Base-by-base conservation (phyloP, 1,140 invertebrate species). In the Latrodectus geometricus region DNA sequence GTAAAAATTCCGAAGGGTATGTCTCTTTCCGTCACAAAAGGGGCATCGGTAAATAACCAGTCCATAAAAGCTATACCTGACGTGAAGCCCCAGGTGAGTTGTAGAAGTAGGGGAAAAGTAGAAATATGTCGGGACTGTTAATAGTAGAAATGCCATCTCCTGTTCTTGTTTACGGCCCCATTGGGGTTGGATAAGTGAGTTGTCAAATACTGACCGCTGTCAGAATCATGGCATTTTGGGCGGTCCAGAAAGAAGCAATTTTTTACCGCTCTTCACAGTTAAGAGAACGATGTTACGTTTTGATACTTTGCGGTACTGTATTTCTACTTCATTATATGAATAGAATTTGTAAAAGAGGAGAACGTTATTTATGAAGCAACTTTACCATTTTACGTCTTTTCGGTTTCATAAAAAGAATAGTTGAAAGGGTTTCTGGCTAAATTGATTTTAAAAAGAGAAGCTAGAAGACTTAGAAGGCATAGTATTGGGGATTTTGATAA, bases 151-250 rank as follows among this genome's bases (percentile, higher is more conserved):
- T 65, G 35, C 65, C 77, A 69, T 79, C 77, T 61, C 65, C 65
- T 70, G 69, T 79, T 79, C 54, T 68, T 79, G 65, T 79, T 79
- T 79, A 79, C 77, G 15, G 48, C 12, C 65, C 61, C 61, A 79
- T 66, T 68, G 77, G 77, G 77, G 35, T 79, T 9, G 17, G 35
- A 61, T 79, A 79, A 79, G 77, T 79, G 52, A 79, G 77, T 50
- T 79, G 77, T 79, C 77, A 79, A 79, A 79, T 35, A 79, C 50
- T 52, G 74, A 79, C 54, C 54, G 77, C 21, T 79, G 17, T 61
- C 76, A n/a, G 61, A n/a, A 68, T 68, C 65, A 54, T 61, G 54
- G 17, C 11, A 11, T 14, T 14, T 11, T 11, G 54, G 54, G 54
- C 54, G 54, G 54, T 61, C 54, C 11, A 14, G 54, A 14, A 11